Conservation (phyloP, 2,888 invertebrate genomes). For the Rhagonycha lutea region DNA sequence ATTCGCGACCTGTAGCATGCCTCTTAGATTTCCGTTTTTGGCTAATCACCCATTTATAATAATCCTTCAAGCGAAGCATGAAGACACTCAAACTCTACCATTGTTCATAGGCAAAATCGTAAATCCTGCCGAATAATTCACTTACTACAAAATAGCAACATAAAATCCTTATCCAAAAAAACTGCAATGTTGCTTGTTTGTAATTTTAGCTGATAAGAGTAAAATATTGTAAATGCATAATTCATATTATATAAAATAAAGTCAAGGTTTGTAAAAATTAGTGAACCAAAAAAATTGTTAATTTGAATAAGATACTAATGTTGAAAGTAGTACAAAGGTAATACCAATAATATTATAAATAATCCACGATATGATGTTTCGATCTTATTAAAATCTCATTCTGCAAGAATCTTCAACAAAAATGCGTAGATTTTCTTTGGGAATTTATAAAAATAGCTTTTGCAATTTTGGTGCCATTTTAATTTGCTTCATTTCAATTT, state of each 20-base stretch:
- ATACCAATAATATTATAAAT: no score
- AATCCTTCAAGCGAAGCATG: background rate
- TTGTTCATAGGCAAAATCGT: slow-evolving; percentile 1
- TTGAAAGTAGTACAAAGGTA: no score
- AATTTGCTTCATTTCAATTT: no score
- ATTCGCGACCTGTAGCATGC: background rate
- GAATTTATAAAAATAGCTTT: no score
- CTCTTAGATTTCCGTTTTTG: background rate
- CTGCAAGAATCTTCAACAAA: no score
- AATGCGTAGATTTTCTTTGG: no score
- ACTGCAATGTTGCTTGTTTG: background rate
- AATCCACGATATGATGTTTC: no score
- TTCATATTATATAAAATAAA: background rate
- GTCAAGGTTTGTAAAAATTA: background rate
- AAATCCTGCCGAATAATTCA: background rate
- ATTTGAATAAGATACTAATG: no score
- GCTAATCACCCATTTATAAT: slow-evolving; percentile 9
- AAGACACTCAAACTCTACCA: background rate
- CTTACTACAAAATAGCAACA: background rate
- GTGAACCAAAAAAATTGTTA: background rate
- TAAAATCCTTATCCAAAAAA: background rate
- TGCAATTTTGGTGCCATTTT: no score
- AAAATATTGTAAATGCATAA: background rate
- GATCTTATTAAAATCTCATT: no score
- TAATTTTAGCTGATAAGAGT: background rate